Evolutionary conservation across 2,113 vertebrate species (phyloP).

Genomic region (Phaethon lepturus): DNA sequence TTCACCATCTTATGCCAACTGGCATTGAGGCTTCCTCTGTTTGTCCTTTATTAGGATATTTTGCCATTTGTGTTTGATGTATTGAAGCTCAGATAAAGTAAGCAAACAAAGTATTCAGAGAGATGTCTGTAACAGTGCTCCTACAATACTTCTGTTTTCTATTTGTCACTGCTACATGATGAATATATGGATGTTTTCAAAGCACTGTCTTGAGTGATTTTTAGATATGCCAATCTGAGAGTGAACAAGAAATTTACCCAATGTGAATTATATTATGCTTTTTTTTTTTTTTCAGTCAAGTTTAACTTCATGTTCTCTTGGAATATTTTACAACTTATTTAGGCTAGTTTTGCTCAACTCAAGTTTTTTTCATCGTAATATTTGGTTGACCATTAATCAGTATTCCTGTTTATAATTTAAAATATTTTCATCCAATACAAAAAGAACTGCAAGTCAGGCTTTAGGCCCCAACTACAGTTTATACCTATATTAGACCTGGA

Average conservation of each 20-base stretch:
- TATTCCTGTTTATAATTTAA: neutral
- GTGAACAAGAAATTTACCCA: neutral
- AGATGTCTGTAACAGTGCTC: neutral
- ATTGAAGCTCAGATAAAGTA: neutral
- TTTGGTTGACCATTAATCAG: neutral
- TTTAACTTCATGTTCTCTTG: neutral
- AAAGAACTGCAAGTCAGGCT: neutral
- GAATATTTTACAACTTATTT: neutral
- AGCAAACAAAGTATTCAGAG: neutral
- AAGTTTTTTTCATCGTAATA: neutral
- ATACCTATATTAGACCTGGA: neutral
- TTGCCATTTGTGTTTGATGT: neutral
- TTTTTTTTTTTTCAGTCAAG: neutral
- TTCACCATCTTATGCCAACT: neutral
- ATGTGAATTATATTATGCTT: neutral
- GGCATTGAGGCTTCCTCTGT: neutral
- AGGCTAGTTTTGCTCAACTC: neutral
- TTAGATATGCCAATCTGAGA: neutral
- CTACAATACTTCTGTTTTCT: neutral
- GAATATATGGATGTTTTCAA: neutral
- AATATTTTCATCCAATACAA: neutral
- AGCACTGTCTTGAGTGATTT: neutral
- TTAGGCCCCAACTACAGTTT: neutral
- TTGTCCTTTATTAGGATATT: neutral
- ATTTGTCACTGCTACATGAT: neutral